Percentiles rank a stretch among this genome's conserved stretches.
These are phyloP conservation scores for Oreochromis tanganicae DNA, from an alignment of 2,113 vertebrate species.

Conservation along the genomic window DNA sequence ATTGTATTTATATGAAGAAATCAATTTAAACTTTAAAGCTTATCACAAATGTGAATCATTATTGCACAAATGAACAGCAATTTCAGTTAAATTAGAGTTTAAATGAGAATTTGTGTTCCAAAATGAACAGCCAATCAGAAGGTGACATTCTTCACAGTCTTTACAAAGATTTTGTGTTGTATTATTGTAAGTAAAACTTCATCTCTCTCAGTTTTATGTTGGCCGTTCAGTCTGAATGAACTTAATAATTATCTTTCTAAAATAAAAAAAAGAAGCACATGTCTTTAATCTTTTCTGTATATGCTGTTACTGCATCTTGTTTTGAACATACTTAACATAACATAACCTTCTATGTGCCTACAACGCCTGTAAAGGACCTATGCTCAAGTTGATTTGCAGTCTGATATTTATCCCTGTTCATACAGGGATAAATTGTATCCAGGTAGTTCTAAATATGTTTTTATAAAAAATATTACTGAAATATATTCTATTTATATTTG, in stretches of 20 bases:
- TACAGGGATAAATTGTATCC: neutral
- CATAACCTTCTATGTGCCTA: neutral
- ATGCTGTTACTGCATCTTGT: rapidly evolving
- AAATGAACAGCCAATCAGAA: neutral
- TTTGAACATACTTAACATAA: neutral
- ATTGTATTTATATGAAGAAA: neutral
- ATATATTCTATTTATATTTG: neutral
- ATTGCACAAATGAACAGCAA: neutral
- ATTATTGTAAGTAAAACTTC: neutral
- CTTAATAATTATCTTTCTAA: neutral
- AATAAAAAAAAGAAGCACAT: neutral
- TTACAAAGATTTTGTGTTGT: neutral
- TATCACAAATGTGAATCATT: slow-evolving; percentile 6
- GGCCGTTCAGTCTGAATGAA: rapidly evolving
- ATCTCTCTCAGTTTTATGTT: neutral
- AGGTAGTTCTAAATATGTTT: neutral
- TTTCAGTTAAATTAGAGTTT: neutral
- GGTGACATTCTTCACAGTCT: neutral
- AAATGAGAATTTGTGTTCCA: neutral
- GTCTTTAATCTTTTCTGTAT: neutral
- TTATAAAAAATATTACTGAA: neutral
- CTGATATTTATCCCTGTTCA: neutral
- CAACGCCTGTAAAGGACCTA: rapidly evolving
- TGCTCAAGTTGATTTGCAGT: neutral
- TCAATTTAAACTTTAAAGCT: neutral